phyloP scores from a whole-genome alignment of 2,113 vertebrate genomes.

The Oenanthe melanoleuca region DNA sequence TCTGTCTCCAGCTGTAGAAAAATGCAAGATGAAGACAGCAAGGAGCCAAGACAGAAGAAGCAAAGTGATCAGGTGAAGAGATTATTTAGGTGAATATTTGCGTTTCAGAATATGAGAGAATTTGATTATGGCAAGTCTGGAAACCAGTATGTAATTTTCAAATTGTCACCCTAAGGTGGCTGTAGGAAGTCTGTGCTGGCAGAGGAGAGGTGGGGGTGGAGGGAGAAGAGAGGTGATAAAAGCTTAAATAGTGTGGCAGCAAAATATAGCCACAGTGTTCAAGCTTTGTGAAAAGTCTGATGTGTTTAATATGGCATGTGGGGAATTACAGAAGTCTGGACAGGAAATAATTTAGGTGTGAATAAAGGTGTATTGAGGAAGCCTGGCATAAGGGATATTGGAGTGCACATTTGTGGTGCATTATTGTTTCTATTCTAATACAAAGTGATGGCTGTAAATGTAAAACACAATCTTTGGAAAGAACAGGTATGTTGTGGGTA shows the following conservation, averaged over 20 bases:
- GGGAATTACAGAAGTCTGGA: background rate
- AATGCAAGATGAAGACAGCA: background rate
- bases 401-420: background rate
- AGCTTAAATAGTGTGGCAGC: fast-evolving
- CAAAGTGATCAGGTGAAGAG: background rate
- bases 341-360: background rate
- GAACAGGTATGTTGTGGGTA: background rate
- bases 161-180: background rate
- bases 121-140: background rate
- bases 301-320: background rate
- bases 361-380: background rate
- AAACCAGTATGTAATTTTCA: background rate
- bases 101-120: background rate
- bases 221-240: background rate
- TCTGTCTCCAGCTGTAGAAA: background rate
- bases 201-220: background rate
- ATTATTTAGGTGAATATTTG: background rate
- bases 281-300: background rate
- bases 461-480: background rate
- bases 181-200: background rate
- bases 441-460: background rate
- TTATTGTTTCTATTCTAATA: background rate
- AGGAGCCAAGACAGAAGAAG: background rate
- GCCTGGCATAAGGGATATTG: background rate
- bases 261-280: background rate